A percentile compares a stretch with the other conserved stretches of the same genome.
These are phyloP conservation scores for Macquaria australasica DNA, from an alignment of 2,113 vertebrate species.

Conservation along the genomic window DNA sequence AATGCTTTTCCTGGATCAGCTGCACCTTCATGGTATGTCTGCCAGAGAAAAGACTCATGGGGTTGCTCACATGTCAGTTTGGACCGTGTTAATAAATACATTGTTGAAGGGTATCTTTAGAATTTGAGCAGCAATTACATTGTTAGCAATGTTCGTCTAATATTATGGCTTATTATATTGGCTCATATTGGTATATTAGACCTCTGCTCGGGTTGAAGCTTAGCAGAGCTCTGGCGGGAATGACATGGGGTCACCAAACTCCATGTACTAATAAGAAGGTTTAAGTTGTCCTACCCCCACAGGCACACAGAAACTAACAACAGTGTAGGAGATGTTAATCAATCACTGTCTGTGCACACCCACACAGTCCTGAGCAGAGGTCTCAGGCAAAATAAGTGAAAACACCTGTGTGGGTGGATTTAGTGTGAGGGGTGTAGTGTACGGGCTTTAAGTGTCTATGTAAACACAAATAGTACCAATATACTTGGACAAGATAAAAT, in stretches of 20 bases:
- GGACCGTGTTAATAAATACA: neutral
- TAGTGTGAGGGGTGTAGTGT: neutral
- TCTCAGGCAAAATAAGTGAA: neutral
- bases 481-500: neutral
- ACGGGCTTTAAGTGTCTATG: neutral
- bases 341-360: slow-evolving; percentile 21
- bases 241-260: slow-evolving; percentile 19
- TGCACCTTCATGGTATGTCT: neutral
- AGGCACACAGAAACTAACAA: slow-evolving; percentile 13
- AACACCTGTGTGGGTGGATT: neutral
- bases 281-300: neutral
- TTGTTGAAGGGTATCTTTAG: neutral
- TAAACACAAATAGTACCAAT: neutral
- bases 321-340: slow-evolving; percentile 17
- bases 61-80: neutral
- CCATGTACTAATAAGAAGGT: slow-evolving; percentile 9
- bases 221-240: slow-evolving; percentile 28
- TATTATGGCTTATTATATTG: neutral
- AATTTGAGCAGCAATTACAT: neutral
- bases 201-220: neutral
- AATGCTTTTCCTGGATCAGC: too few species aligned
- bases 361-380: neutral
- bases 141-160: neutral
- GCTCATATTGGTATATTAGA: neutral
- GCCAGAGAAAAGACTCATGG: neutral